Evolutionary conservation across 2,797 vertebrate genomes (phyloP).

Genomic region (Hyperoplus lanceolatus): DNA sequence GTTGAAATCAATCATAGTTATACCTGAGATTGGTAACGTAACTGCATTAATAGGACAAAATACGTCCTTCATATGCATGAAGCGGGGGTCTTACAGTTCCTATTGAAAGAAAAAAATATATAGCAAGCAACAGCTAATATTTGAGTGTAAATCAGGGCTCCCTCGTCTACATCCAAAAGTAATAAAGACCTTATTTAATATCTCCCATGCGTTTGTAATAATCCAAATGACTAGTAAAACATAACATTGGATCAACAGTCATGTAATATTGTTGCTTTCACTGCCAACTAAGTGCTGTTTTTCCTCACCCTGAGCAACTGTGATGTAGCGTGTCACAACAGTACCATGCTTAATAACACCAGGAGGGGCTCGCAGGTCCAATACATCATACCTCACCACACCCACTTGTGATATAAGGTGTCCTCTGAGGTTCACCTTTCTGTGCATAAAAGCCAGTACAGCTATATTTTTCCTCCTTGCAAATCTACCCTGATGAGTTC

Average conservation of each 20-base stretch:
- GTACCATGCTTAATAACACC: not conserved
- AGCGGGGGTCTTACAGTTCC: conserved; percentile 6
- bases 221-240: not conserved
- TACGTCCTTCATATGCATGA: conserved; percentile 1
- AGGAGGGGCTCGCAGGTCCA: not conserved
- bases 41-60: conserved; percentile 33
- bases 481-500: not conserved
- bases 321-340: not conserved
- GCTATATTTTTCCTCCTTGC: not conserved
- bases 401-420: not conserved
- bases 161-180: not conserved
- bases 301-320: not conserved
- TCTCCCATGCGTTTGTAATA: not conserved
- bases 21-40: conserved; percentile 16
- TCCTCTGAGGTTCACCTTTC: not conserved
- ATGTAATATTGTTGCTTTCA: not conserved
- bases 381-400: not conserved
- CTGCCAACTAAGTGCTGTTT: not conserved
- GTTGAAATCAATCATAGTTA: conserved; percentile 62
- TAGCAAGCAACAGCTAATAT: not conserved
- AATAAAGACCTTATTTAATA: not conserved
- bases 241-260: not conserved
- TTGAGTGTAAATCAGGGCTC: not conserved
- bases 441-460: not conserved
- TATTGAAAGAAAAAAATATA: conserved; percentile 20